Conservation (phyloP, 2,888 invertebrate genomes). For the Ectemnius lituratus region DNA sequence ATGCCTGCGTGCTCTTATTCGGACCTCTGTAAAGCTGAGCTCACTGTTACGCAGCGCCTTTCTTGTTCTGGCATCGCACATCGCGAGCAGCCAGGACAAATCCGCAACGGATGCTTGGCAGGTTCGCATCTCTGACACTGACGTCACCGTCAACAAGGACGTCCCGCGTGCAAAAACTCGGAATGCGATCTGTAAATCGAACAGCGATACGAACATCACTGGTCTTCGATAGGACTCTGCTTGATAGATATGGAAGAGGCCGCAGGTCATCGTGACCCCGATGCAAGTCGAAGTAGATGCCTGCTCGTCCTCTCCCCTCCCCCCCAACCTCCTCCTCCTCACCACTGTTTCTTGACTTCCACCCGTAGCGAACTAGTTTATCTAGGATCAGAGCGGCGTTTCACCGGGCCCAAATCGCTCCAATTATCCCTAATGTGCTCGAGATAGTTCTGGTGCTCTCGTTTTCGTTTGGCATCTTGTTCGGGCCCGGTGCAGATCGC, state of each 20-base stretch:
- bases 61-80: slow-evolving; percentile 50
- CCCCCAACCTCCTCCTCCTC: no score
- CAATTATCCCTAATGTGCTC: slow-evolving; percentile 4
- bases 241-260: not conserved
- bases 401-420: not conserved
- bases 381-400: not conserved
- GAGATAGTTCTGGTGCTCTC: slow-evolving; percentile 1
- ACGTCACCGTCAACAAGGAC: slow-evolving; percentile 49
- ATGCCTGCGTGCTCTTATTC: slow-evolving; percentile 31
- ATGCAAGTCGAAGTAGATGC: not conserved
- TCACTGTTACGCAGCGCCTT: slow-evolving; percentile 63
- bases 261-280: not conserved
- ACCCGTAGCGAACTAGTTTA: no score
- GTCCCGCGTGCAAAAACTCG: slow-evolving; percentile 44
- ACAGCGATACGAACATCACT: slow-evolving; percentile 17
- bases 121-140: slow-evolving; percentile 39
- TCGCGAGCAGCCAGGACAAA: slow-evolving; percentile 35
- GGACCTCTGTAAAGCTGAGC: slow-evolving; percentile 51
- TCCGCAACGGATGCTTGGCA: slow-evolving; percentile 43
- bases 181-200: slow-evolving; percentile 19
- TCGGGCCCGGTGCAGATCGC: not conserved
- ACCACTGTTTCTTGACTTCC: no score
- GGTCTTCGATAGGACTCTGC: slow-evolving; percentile 9
- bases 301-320: no score
- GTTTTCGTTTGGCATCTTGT: slow-evolving; percentile 4